Evolutionary conservation across 2,113 vertebrate species (phyloP).

Genomic region (Canis aureus): DNA sequence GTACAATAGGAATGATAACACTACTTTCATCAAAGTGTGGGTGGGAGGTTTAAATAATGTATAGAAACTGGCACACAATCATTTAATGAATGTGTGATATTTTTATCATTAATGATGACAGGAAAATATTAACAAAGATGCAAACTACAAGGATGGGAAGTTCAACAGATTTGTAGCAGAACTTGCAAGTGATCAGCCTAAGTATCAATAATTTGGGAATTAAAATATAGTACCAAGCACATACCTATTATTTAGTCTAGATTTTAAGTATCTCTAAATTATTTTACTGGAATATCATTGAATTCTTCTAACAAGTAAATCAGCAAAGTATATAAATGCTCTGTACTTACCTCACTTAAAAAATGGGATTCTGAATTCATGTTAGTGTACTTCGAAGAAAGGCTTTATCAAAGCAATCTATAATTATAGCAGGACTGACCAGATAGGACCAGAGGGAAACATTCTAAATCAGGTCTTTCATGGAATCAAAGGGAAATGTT

Average conservation of each 20-base stretch:
- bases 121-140: slow-evolving; percentile 6
- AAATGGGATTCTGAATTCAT: slow-evolving; percentile 58
- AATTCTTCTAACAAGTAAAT: slow-evolving; percentile 40
- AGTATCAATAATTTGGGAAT: not conserved
- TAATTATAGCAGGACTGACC: slow-evolving; percentile 36
- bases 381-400: slow-evolving; percentile 52
- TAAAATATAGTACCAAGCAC: not conserved
- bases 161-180: not conserved
- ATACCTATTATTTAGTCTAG: not conserved
- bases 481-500: slow-evolving; percentile 28
- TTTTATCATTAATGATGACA: not conserved
- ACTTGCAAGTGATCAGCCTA: not conserved
- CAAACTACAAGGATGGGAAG: not conserved
- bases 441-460: slow-evolving; percentile 50
- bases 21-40: not conserved
- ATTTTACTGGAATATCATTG: not conserved
- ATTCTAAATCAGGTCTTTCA: slow-evolving; percentile 45
- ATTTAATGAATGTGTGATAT: not conserved
- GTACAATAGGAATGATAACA: not conserved
- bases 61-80: not conserved
- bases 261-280: not conserved
- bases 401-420: slow-evolving; percentile 59
- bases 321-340: not conserved
- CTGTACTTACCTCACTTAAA: slow-evolving; percentile 30
- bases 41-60: not conserved